phyloP scores from a whole-genome alignment of 2,888 invertebrate genomes.

The Sarcophaga variegata region DNA sequence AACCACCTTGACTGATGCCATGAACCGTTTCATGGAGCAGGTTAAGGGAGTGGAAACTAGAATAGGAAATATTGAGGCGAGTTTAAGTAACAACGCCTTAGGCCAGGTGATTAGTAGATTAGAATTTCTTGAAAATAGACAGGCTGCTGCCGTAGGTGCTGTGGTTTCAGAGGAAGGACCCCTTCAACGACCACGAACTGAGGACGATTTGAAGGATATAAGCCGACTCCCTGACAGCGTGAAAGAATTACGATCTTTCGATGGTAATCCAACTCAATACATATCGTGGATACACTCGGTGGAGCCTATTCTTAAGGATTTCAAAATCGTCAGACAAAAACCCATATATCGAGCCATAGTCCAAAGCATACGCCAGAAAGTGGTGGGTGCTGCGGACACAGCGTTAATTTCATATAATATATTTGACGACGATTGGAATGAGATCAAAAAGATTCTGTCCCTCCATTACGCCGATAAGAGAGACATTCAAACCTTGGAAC shows the following conservation, averaged over 20 bases:
- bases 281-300: conserved; percentile 8
- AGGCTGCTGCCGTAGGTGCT: too few species aligned
- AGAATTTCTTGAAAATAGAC: neutral
- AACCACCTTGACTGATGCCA: neutral
- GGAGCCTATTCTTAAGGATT: conserved; percentile 33
- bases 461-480: conserved; percentile 70
- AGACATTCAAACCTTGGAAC: conserved; percentile 67
- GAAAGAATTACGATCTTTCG: conserved; percentile 5
- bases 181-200: neutral
- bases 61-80: neutral
- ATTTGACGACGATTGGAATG: conserved; percentile 50
- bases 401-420: conserved; percentile 60
- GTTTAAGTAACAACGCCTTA: neutral
- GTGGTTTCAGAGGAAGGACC: neutral
- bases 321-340: conserved; percentile 45
- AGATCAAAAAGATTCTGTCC: conserved; percentile 64
- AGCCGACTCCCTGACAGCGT: conserved; percentile 6
- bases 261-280: conserved; percentile 10
- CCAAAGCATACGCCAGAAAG: conserved; percentile 62
- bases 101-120: too few species aligned
- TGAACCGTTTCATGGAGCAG: conserved; percentile 8
- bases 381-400: conserved; percentile 59
- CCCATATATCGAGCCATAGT: conserved; percentile 60
- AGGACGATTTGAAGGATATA: conserved; percentile 13
- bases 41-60: neutral